These are phyloP conservation scores for Pseudotriccus pelzelni DNA, from an alignment of 2,797 vertebrate genomes.

Conservation along the genomic window DNA sequence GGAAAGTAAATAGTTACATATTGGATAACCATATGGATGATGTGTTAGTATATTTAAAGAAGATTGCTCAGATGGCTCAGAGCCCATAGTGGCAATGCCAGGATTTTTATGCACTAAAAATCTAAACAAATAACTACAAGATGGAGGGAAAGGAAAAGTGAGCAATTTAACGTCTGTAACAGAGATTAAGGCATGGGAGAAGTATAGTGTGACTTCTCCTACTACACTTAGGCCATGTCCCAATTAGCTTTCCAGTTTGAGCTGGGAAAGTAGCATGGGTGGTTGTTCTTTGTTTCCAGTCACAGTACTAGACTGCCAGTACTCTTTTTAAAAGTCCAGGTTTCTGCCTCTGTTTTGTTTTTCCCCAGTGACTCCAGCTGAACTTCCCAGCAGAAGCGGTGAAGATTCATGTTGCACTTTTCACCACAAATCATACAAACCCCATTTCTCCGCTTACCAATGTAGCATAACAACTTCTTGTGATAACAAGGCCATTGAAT, in stretches of 20 bases:
- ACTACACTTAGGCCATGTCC: not conserved
- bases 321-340: not conserved
- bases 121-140: slow-evolving; percentile 17
- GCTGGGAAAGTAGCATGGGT: not conserved
- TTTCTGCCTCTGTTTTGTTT: not conserved
- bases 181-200: not conserved
- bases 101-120: slow-evolving; percentile 40
- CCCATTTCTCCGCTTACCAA: not conserved
- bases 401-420: not conserved
- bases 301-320: not conserved
- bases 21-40: slow-evolving; percentile 58
- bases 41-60: slow-evolving; percentile 58
- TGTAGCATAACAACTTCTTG: not conserved
- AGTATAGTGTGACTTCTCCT: not conserved
- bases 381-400: not conserved
- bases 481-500: not conserved
- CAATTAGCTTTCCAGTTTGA: not conserved
- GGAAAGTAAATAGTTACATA: slow-evolving; percentile 58
- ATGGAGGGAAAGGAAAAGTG: not conserved
- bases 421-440: not conserved
- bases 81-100: slow-evolving; percentile 45
- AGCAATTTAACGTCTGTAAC: not conserved
- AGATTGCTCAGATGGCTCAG: slow-evolving; percentile 63
- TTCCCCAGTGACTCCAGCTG: not conserved
- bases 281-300: not conserved